phyloP scores from a whole-genome alignment of 2,888 invertebrate species.

The Coronaproctus castanopsis region DNA sequence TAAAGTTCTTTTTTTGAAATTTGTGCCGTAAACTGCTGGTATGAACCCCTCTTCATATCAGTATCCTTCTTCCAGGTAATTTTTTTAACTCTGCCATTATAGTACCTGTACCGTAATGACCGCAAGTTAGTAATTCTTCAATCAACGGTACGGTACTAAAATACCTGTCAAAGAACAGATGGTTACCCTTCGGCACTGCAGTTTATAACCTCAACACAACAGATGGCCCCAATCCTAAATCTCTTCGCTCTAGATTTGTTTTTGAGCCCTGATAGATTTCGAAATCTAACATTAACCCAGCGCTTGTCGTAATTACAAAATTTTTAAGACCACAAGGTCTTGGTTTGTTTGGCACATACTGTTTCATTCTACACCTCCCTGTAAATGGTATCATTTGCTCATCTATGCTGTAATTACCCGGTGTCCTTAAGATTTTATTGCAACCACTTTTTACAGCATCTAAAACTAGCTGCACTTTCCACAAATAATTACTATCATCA shows the following conservation, averaged over 20 bases:
- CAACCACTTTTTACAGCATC: slow-evolving; percentile 3
- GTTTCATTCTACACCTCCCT: slow-evolving; percentile 6
- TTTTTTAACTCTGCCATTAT: too few species aligned
- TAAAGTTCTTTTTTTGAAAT: too few species aligned
- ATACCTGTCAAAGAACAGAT: slow-evolving; percentile 7
- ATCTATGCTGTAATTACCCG: slow-evolving; percentile 6
- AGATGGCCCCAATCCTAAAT: slow-evolving; percentile 9
- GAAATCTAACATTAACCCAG: slow-evolving; percentile 10
- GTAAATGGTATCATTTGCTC: slow-evolving; percentile 12
- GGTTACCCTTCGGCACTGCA: slow-evolving; percentile 1
- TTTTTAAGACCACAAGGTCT: slow-evolving; percentile 8
- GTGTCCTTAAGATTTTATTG: neutral
- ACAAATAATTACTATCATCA: slow-evolving; percentile 5
- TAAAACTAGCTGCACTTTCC: slow-evolving; percentile 10
- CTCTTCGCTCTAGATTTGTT: slow-evolving; percentile 1
- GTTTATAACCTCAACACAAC: slow-evolving; percentile 6
- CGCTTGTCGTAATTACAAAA: slow-evolving; percentile 4
- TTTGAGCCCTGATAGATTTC: slow-evolving; percentile 1
- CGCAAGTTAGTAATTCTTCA: too few species aligned
- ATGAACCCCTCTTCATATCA: too few species aligned
- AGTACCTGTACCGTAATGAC: too few species aligned
- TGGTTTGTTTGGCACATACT: slow-evolving; percentile 8
- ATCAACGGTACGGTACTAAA: too few species aligned
- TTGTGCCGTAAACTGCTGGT: too few species aligned
- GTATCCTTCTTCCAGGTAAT: too few species aligned